Conservation (phyloP, 1,140 invertebrate genomes). For the Euwallacea similis region DNA sequence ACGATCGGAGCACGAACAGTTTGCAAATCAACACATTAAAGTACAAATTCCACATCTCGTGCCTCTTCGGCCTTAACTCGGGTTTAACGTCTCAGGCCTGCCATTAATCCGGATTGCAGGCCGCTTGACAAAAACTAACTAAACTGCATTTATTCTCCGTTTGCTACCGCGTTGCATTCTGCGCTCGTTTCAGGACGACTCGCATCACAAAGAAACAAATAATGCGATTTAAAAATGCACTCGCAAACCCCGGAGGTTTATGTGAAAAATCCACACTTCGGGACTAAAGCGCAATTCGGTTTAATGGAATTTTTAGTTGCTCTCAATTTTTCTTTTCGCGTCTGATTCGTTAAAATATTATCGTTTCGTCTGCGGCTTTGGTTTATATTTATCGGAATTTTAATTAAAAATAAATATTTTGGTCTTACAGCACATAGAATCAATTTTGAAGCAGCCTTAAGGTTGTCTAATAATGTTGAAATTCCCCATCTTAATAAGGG, state of each 20-base stretch:
- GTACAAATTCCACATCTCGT: slow-evolving; percentile 20
- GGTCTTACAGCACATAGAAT: no score
- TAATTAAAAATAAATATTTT: no score
- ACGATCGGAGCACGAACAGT: slow-evolving; percentile 4
- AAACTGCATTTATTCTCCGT: slow-evolving; percentile 33
- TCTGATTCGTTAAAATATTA: no score
- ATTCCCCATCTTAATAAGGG: no score
- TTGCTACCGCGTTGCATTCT: slow-evolving; percentile 31
- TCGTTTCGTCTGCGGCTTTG: no score
- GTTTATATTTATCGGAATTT: no score
- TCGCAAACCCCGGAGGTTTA: slow-evolving; percentile 14
- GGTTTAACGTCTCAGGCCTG: slow-evolving; percentile 32
- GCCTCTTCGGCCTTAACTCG: slow-evolving; percentile 26
- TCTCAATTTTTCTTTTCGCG: neutral
- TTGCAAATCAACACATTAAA: slow-evolving; percentile 37
- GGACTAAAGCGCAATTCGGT: slow-evolving; percentile 11
- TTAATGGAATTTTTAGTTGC: slow-evolving; percentile 22
- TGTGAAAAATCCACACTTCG: slow-evolving; percentile 25
- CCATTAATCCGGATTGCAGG: slow-evolving; percentile 35
- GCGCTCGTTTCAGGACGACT: slow-evolving; percentile 15
- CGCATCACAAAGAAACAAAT: slow-evolving; percentile 19
- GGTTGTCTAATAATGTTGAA: no score
- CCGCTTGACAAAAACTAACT: slow-evolving; percentile 34
- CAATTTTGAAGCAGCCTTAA: no score
- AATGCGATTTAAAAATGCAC: slow-evolving; percentile 25